A percentile compares a stretch with the other conserved stretches of the same genome.
Evolutionary conservation across 2,113 vertebrate species (phyloP).

Genomic region (Chionodraco myersi): DNA sequence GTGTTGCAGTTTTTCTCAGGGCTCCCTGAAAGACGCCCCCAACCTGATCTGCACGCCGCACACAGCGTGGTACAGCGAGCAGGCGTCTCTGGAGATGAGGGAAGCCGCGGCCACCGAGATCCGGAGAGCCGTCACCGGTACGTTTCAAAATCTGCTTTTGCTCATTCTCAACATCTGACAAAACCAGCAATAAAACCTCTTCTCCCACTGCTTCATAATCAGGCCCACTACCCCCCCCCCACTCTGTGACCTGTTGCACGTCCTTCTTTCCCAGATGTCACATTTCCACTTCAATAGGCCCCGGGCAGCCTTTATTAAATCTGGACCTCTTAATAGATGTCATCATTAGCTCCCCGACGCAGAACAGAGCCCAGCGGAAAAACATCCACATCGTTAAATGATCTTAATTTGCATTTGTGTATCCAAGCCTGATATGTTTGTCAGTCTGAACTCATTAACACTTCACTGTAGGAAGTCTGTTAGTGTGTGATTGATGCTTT

Average conservation of each 20-base stretch:
- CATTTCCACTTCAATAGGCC: constrained; percentile 65
- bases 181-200: not conserved
- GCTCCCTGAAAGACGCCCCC: constrained; percentile 94
- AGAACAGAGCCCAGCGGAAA: constrained; percentile 32
- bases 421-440: constrained; percentile 26
- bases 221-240: no score
- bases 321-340: constrained; percentile 65
- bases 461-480: not conserved
- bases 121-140: constrained; percentile 96
- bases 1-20: constrained; percentile 90
- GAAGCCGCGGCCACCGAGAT: constrained; percentile 98
- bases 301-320: constrained; percentile 64
- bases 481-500: constrained; percentile 4
- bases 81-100: constrained; percentile 97
- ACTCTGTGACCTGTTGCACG: constrained; percentile 21
- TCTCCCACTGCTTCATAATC: not conserved
- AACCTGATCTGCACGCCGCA: constrained; percentile 98
- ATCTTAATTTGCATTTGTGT: constrained; percentile 59
- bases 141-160: no score
- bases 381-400: constrained; percentile 57
- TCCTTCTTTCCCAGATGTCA: constrained; percentile 53
- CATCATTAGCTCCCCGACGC: constrained; percentile 58
- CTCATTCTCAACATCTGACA: not conserved
- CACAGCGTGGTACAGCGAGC: constrained; percentile 98
- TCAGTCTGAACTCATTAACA: constrained; percentile 48